Percentiles rank a stretch among this genome's conserved stretches.
Evolutionary conservation across 64 coral and sea anemone genomes (phyloP).

Genomic region (Pocillopora damicornis): DNA sequence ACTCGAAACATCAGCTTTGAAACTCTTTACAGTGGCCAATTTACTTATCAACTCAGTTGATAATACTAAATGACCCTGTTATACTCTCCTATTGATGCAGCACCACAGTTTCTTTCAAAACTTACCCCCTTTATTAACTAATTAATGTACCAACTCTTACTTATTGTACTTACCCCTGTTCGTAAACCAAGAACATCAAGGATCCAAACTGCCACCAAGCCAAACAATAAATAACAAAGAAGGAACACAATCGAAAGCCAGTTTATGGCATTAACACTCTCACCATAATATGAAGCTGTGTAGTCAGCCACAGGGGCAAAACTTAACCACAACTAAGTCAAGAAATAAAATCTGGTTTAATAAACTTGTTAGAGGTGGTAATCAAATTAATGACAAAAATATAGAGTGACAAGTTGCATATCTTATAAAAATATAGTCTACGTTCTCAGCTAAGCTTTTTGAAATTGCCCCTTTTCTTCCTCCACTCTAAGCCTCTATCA

Average conservation of each 20-base stretch:
- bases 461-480: too few species aligned
- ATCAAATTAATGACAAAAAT: not conserved
- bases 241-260: constrained; percentile 91
- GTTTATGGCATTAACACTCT: constrained; percentile 41
- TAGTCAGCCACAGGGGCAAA: constrained; percentile 83
- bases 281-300: constrained; percentile 54
- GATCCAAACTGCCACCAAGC: constrained; percentile 75
- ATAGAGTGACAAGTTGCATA: too few species aligned
- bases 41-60: too few species aligned
- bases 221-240: constrained; percentile 68
- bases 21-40: too few species aligned
- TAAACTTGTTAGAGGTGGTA: not conserved
- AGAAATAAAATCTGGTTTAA: not conserved
- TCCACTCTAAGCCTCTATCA: too few species aligned
- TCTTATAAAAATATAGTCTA: too few species aligned
- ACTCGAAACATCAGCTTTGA: too few species aligned
- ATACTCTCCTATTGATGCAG: too few species aligned
- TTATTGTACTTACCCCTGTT: constrained; percentile 66
- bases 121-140: too few species aligned
- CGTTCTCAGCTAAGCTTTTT: too few species aligned
- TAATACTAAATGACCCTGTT: too few species aligned
- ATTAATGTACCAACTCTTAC: not conserved
- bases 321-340: constrained; percentile 80
- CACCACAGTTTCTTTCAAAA: too few species aligned
- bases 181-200: constrained; percentile 83